A percentile compares a stretch with the other conserved stretches of the same genome.
Conservation (phyloP, 2,797 vertebrate species). For the Parambassis ranga region DNA sequence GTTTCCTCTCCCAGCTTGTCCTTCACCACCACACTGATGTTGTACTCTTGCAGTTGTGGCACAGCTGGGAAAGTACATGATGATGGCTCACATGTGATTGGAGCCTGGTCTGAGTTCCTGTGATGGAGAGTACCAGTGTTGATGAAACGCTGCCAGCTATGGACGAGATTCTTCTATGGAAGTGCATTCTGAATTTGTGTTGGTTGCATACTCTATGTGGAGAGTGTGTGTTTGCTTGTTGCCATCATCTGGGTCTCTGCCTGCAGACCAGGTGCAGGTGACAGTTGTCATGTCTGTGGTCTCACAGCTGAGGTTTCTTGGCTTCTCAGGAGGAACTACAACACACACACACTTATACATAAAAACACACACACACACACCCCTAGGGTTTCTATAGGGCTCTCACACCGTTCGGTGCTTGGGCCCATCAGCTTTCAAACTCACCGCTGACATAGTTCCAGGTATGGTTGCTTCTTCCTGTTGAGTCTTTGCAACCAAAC, state of each 20-base stretch:
- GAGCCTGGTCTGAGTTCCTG: constrained; percentile 39
- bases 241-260: rapidly evolving
- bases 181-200: too few relatives aligned
- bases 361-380: not conserved
- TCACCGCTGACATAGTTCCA: constrained; percentile 63
- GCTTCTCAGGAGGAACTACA: constrained; percentile 69
- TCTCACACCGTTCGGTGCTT: too few relatives aligned
- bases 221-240: constrained; percentile 42
- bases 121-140: too few relatives aligned
- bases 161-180: not conserved
- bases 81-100: constrained; percentile 6
- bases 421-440: too few relatives aligned
- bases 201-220: constrained; percentile 47
- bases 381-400: too few relatives aligned
- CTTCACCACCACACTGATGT: constrained; percentile 59
- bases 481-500: constrained; percentile 13
- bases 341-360: not conserved
- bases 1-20: constrained; percentile 57
- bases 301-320: constrained; percentile 56
- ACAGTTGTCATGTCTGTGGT: constrained; percentile 55
- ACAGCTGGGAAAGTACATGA: constrained; percentile 54
- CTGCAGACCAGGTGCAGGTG: constrained; percentile 55
- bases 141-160: not conserved
- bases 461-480: rapidly evolving
- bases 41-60: constrained; percentile 53